Base-by-base conservation (phyloP, 2,888 invertebrate genomes). In the Ophonus ardosiacus region DNA sequence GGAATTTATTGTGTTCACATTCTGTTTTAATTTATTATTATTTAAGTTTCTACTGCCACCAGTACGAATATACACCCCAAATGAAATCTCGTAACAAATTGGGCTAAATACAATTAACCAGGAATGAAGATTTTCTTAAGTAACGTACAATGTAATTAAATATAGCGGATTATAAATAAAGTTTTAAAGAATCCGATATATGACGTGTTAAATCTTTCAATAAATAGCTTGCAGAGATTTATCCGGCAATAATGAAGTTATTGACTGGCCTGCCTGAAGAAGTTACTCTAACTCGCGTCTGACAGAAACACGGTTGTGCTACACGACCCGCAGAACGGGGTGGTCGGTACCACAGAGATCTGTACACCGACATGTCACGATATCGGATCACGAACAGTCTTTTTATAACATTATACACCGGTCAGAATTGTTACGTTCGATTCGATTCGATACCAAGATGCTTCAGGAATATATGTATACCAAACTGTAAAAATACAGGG, bases 11-110 rank as follows among this genome's bases (percentile, higher is more conserved):
- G 84, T 78, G 78, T 78, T 65, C 51, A 78, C 76, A 24, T 78
- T 61, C 63, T 84, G 78, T 84, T 84, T 83, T 84, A 84, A 84
- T 84, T 84, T 84, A 84, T 84, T 78, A 84, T 84, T 84, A 84
- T 84, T 84, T 84, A 78, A 84, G 84, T 84, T 84, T 76, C 83
- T 56, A 76, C 38, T 74, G 82, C 56, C 78, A 15, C 71, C 43
- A 43, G 40, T 43, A 43, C 31, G 13, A 43, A 74, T 40, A 40
- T 74, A 43, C 40, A 74, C 43, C 71, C 43, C 43, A 43, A 43
- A 68, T 7, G 68, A 68, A 68, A 74, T 74, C 71, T 74, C n/a
- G 38, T 68, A 68, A 74, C 43, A 43, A 74, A 74, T 74, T 43
- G 43, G 17, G 8, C 43, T 31, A 13, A 15, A 38, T 38, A 68